phyloP scores from a whole-genome alignment of 2,888 invertebrate species.

The Mesopsocus fuscifrons region DNA sequence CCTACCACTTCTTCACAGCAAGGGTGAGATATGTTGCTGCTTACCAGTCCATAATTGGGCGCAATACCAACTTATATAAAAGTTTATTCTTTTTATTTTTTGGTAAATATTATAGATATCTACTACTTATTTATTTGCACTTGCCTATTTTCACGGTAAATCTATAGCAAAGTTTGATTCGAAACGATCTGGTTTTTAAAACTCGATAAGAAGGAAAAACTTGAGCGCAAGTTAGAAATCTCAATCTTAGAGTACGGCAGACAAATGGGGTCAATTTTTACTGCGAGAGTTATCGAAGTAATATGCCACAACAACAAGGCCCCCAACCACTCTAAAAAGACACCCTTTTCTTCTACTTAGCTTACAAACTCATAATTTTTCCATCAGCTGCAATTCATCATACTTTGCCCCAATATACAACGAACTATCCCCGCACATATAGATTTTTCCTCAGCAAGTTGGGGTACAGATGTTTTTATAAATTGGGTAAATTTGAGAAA shows the following conservation, averaged over 20 bases:
- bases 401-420: constrained; percentile 9
- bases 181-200: too few relatives aligned
- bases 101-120: too few relatives aligned
- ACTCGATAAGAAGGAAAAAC: too few relatives aligned
- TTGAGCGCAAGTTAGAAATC: constrained; percentile 9
- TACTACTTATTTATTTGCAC: too few relatives aligned
- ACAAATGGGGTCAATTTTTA: constrained; percentile 10
- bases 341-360: neutral
- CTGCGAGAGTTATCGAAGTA: constrained; percentile 7
- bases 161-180: too few relatives aligned
- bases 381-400: constrained; percentile 5
- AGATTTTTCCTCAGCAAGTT: constrained; percentile 7
- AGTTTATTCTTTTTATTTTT: too few relatives aligned
- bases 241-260: constrained; percentile 3
- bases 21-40: too few relatives aligned
- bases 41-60: too few relatives aligned
- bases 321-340: neutral
- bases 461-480: constrained; percentile 10
- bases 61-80: too few relatives aligned
- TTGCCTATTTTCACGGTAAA: too few relatives aligned
- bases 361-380: neutral
- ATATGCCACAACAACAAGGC: constrained; percentile 8
- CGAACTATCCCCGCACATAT: constrained; percentile 3
- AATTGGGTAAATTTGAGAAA: constrained; percentile 10
- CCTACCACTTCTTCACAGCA: too few relatives aligned